phyloP scores from a whole-genome alignment of 2,797 vertebrate genomes.

The Zenarchopterus dispar region DNA sequence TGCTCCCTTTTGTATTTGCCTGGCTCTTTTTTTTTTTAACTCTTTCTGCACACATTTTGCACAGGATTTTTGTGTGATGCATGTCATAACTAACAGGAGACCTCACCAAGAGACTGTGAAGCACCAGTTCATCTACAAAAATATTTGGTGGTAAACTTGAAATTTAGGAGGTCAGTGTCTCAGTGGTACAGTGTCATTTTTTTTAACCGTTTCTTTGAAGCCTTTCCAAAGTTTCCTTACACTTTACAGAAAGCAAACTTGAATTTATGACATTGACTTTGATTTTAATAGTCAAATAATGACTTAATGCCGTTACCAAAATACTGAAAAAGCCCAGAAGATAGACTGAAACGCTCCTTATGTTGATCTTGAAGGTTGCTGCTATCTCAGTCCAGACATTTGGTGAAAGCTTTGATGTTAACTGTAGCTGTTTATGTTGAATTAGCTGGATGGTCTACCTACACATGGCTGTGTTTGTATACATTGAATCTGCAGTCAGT shows the following conservation, averaged over 20 bases:
- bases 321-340: conserved; percentile 1
- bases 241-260: conserved; percentile 6
- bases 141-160: conserved; percentile 23
- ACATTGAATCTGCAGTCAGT: too few relatives aligned
- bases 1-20: conserved; percentile 6
- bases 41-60: conserved; percentile 21
- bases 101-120: conserved; percentile 27
- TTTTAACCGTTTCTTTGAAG: conserved; percentile 4
- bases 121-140: conserved; percentile 13
- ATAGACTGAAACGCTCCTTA: too few relatives aligned
- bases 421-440: too few relatives aligned
- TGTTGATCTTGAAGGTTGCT: too few relatives aligned
- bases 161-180: conserved; percentile 9
- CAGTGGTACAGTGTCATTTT: background rate
- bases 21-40: conserved; percentile 8
- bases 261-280: conserved; percentile 7
- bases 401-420: too few relatives aligned
- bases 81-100: conserved; percentile 38
- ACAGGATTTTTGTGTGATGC: conserved; percentile 30
- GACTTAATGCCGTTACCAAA: conserved; percentile 5
- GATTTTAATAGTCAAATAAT: conserved; percentile 23
- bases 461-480: too few relatives aligned
- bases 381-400: too few relatives aligned
- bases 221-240: background rate
- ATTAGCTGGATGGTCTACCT: too few relatives aligned